Base-by-base conservation (phyloP, 2,888 invertebrate species). In the Oscheius sp. region DNA sequence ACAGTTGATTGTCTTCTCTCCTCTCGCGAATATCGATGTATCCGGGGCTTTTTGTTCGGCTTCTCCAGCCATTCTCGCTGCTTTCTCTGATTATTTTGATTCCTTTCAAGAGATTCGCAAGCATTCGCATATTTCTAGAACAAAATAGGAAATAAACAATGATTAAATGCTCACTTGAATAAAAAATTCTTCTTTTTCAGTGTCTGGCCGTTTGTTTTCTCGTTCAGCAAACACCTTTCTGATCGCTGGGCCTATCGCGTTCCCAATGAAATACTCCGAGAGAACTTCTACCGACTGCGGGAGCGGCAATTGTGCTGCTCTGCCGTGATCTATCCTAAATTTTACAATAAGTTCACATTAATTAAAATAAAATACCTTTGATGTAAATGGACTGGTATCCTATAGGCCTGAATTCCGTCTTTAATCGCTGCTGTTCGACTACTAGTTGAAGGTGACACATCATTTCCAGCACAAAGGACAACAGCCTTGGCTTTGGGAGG, bases 361-460 rank as follows among this genome's bases (percentile, higher is more conserved):
- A 27, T 27, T 6, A 33, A 17, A 15, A 46, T 45, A 29, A 34
- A 55, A 1, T 33, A 69, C 69, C 37, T 53, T 34, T 34, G 34
- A 64, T 69, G 46, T 64, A 27, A 25, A 33, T 69, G 55, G 6
- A 64, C 31, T 6, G 69, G 69, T 31, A 69, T 69, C 27, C 69
- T 63, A 42, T 69, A 69, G 15, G 64, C 29, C 23, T 34, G 17
- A 10, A 69, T 29, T 2, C 53, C 42, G 5, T 64, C 53, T 45
- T 52, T 37, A 45, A 20, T 25, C 17, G 69, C 69, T 4, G 45
- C 63, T 12, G 64, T 53, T 23, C 52, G 15, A 52, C 69, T 69
- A 27, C 69, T 69, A 17, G 39, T 64, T 34, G 42, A 69, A n/a
- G 69, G 52, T 45, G 63, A 53, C 17, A 20, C 15, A 27, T 69